Percentiles rank a stretch among this genome's conserved stretches.
Conservation (phyloP, 2,888 invertebrate genomes). For the Folsomia manolachei region DNA sequence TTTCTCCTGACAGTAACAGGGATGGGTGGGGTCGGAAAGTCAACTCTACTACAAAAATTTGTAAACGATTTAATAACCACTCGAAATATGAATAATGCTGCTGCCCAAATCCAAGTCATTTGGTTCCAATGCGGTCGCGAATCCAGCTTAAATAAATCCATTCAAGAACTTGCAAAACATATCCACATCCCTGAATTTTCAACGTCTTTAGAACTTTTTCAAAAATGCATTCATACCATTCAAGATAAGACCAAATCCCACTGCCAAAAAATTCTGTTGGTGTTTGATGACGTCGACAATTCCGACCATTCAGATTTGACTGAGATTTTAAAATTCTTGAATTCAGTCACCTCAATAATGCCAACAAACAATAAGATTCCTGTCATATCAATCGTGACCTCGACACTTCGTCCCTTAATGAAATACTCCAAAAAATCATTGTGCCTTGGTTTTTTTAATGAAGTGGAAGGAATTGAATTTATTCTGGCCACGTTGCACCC, state of each 20-base stretch:
- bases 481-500: neutral
- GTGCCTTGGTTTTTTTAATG: neutral
- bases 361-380: neutral
- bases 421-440: neutral
- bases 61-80: neutral
- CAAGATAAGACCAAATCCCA: neutral
- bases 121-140: neutral
- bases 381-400: neutral
- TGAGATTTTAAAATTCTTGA: neutral
- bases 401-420: neutral
- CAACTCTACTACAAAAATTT: neutral
- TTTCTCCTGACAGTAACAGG: neutral
- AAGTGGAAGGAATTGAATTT: neutral
- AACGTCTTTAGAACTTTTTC: neutral
- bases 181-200: neutral
- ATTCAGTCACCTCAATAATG: neutral
- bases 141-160: neutral
- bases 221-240: neutral
- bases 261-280: neutral
- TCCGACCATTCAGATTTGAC: neutral
- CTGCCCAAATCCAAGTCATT: neutral
- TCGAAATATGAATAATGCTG: neutral
- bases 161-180: neutral
- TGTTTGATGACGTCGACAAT: neutral
- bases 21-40: neutral